These are phyloP conservation scores for Eriosoma lanigerum DNA, from an alignment of 1,140 invertebrate genomes.

Conservation along the genomic window DNA sequence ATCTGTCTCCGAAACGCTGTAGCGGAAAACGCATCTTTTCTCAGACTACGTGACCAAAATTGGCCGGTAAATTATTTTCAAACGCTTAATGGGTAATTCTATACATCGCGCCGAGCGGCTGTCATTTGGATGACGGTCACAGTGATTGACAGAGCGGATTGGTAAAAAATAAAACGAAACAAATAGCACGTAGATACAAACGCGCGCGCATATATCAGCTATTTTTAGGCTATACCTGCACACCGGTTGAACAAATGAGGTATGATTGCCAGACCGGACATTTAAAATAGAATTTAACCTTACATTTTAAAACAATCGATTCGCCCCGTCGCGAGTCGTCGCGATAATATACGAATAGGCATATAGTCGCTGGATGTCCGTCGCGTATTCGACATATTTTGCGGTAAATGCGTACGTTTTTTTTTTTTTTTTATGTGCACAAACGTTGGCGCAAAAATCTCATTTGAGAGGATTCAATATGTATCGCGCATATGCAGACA, in stretches of 20 bases:
- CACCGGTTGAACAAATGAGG: background rate
- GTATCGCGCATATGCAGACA: background rate
- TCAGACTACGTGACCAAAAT: background rate
- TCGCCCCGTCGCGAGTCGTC: background rate
- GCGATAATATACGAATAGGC: background rate
- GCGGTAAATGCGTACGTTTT: background rate
- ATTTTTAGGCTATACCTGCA: conserved; percentile 27
- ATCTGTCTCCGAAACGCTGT: too few relatives aligned
- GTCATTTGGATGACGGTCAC: conserved; percentile 2
- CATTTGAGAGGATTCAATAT: background rate
- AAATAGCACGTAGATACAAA: background rate
- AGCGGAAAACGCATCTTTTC: background rate
- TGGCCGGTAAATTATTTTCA: conserved; percentile 24
- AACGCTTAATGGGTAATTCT: conserved; percentile 33
- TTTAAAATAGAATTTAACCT: conserved; percentile 19
- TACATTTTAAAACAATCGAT: background rate
- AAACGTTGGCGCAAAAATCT: too few relatives aligned
- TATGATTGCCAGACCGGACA: conserved; percentile 5
- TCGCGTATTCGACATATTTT: background rate
- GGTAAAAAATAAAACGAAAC: conserved; percentile 23
- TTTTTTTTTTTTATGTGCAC: too few relatives aligned
- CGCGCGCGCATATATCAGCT: background rate
- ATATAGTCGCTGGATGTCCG: background rate
- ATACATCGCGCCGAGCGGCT: background rate
- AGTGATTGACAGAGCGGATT: conserved; percentile 28